Evolutionary conservation across 2,797 vertebrate species (phyloP), one percentile per base, ranked within the genome.

Genomic region (Brachyrhaphis roseni): DNA sequence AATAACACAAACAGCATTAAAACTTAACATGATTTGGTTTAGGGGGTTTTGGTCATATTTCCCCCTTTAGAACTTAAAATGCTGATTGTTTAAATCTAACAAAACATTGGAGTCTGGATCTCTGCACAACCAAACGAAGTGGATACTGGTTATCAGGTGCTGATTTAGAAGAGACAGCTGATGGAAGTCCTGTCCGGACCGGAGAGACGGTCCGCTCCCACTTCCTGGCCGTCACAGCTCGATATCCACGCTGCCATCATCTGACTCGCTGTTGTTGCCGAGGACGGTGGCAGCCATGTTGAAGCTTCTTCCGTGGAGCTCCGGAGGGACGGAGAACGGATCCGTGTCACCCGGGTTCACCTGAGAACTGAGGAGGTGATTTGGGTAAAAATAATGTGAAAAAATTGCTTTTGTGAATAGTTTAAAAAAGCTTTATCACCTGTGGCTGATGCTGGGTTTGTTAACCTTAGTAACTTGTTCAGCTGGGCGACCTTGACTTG

Each of bases 221-320:
- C 43, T n/a, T 74, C 74, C 64, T 57, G 1, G 12, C 0, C 16
- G 71, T 82, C 72, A 88, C 16, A 93, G 78, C 34, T 95, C 93
- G 8, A 95, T 81, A 2, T 96, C 95, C 84, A 96, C 89, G 0
- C 76, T 90, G 59, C 95, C 94, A 0, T 93, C 93, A 0, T 94
- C 93, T 11, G 71, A 82, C 43, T 94, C 94, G 0, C 89, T 66
- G 46, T 26, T 78, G 18, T n/a, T 41, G 80, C 80, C 57, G 34
- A 82, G 76, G 66, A 66, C 75, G 0, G 80, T 83, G n/a, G 72
- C 85, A 23, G 85, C 90, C 0, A 41, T 16, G 43, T 26, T 71
- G 16, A 47, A 13, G 55, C 68, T 71, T 12, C 47, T 84, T 0
- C 74, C 51, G 23, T 82, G 86, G 59, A 88, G 78, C 1, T 93